Evolutionary conservation across 1,140 invertebrate species (phyloP).

Genomic region (Aporrectodea caliginosa): DNA sequence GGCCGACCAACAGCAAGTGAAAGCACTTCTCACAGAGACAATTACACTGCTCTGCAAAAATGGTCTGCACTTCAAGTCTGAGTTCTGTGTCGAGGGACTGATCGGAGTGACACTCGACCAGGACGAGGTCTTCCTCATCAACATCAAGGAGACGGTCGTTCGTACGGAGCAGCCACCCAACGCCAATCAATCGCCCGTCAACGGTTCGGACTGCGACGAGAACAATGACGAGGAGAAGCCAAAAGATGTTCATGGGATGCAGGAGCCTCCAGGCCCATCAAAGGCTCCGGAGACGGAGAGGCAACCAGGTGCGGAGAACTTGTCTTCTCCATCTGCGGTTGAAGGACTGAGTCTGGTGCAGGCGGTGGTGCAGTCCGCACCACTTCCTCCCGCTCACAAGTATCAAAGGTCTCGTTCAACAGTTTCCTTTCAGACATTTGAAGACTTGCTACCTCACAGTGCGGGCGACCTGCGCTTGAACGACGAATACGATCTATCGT

Average conservation of each 20-base stretch:
- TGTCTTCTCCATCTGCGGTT: not conserved
- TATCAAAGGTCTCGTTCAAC: not conserved
- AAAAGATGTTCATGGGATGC: not conserved
- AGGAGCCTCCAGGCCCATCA: not conserved
- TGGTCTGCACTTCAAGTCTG: slow-evolving; percentile 1
- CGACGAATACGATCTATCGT: not conserved
- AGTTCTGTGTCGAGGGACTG: slow-evolving; percentile 1
- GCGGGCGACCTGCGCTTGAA: not conserved
- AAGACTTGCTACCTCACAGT: not conserved
- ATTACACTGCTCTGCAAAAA: slow-evolving; percentile 13
- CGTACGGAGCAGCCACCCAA: not conserved
- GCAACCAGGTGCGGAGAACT: not conserved
- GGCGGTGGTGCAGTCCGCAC: not conserved
- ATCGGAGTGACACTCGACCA: not conserved
- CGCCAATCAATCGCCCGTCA: not conserved
- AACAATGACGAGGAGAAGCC: not conserved
- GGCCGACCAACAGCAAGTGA: slow-evolving; percentile 1
- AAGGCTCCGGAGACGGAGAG: not conserved
- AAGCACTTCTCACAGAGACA: slow-evolving; percentile 5
- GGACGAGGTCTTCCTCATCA: slow-evolving; percentile 9
- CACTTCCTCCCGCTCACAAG: not conserved
- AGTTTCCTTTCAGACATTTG: not conserved
- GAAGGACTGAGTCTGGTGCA: not conserved
- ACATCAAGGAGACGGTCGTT: slow-evolving; percentile 1
- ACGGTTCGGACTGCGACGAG: not conserved